Evolutionary conservation across 2,888 invertebrate species (phyloP).

Genomic region (Drosophila fulvimacula): DNA sequence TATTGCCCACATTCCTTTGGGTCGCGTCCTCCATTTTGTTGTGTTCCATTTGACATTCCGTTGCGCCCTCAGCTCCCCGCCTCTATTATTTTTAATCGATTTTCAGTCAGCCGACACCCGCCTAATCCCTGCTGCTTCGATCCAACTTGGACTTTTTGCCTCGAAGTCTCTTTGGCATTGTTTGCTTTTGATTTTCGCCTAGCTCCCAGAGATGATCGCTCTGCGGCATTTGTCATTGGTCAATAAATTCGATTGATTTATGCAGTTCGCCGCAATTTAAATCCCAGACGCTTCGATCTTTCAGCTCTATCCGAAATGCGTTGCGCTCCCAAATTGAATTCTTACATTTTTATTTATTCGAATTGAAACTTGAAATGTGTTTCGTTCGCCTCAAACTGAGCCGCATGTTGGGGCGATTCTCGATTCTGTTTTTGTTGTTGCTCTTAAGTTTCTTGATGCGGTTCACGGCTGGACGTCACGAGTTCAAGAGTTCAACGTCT

Average conservation of each 20-base stretch:
- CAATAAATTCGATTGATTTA: slow-evolving; percentile 83
- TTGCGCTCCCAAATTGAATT: slow-evolving; percentile 58
- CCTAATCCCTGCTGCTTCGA: slow-evolving; percentile 22
- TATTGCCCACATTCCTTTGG: slow-evolving; percentile 58
- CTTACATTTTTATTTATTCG: slow-evolving; percentile 65
- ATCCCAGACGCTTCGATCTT: slow-evolving; percentile 46
- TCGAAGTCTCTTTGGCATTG: slow-evolving; percentile 48
- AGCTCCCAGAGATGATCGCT: slow-evolving; percentile 34
- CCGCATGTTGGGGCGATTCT: slow-evolving; percentile 25
- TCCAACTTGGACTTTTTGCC: slow-evolving; percentile 56
- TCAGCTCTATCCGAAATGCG: slow-evolving; percentile 30
- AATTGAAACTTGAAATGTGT: slow-evolving; percentile 54
- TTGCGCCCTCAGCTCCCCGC: slow-evolving; percentile 38
- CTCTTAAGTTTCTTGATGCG: slow-evolving; percentile 28
- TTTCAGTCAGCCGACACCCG: slow-evolving; percentile 48
- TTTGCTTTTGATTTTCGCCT: slow-evolving; percentile 52
- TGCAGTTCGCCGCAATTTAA: slow-evolving; percentile 60
- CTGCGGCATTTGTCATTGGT: slow-evolving; percentile 75
- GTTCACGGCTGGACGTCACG: slow-evolving; percentile 57
- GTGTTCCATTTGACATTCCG: slow-evolving; percentile 73
- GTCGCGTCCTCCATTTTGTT: slow-evolving; percentile 23
- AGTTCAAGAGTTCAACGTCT: slow-evolving; percentile 73
- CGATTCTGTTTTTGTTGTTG: slow-evolving; percentile 10
- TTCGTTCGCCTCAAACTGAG: slow-evolving; percentile 44
- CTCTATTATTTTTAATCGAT: slow-evolving; percentile 74